Evolutionary conservation across 2,888 invertebrate species (phyloP).

Genomic region (Rhimphoctona megacephalus): DNA sequence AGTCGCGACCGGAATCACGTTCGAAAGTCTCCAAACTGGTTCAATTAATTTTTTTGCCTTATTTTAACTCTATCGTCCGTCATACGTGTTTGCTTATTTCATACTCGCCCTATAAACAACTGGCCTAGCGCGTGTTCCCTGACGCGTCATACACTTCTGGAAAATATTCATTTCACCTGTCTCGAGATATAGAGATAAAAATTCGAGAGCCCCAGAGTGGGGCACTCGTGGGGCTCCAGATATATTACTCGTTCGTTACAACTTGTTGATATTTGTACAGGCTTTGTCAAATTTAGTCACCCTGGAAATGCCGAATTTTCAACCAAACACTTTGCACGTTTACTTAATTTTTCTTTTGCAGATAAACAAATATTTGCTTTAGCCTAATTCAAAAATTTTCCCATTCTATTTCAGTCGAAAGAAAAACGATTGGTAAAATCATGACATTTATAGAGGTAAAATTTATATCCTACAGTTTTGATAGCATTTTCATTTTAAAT

Average conservation of each 20-base stretch:
- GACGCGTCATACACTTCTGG: constrained; percentile 36
- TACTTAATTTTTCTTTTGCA: neutral
- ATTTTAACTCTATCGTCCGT: constrained; percentile 39
- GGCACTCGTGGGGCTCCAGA: neutral
- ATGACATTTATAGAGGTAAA: neutral
- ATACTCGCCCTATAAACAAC: constrained; percentile 52
- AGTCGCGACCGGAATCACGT: constrained; percentile 48
- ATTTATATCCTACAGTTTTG: neutral
- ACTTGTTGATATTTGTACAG: constrained; percentile 7
- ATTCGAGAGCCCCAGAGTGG: constrained; percentile 8
- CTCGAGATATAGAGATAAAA: constrained; percentile 27
- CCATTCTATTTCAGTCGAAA: neutral
- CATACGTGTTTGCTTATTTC: constrained; percentile 40
- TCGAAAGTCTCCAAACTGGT: constrained; percentile 68
- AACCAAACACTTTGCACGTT: neutral
- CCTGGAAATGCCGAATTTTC: neutral
- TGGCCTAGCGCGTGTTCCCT: constrained; percentile 26
- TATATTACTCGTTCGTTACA: constrained; percentile 17
- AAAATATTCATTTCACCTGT: constrained; percentile 65
- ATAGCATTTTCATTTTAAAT: neutral
- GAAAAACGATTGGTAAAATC: neutral
- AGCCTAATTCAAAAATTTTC: too few species aligned
- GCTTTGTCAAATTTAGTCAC: neutral
- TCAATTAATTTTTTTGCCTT: constrained; percentile 55
- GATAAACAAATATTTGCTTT: too few species aligned